Evolutionary conservation across 2,797 vertebrate species (phyloP), one percentile per base, ranked within the genome.

Genomic region (Podarcis siculus): DNA sequence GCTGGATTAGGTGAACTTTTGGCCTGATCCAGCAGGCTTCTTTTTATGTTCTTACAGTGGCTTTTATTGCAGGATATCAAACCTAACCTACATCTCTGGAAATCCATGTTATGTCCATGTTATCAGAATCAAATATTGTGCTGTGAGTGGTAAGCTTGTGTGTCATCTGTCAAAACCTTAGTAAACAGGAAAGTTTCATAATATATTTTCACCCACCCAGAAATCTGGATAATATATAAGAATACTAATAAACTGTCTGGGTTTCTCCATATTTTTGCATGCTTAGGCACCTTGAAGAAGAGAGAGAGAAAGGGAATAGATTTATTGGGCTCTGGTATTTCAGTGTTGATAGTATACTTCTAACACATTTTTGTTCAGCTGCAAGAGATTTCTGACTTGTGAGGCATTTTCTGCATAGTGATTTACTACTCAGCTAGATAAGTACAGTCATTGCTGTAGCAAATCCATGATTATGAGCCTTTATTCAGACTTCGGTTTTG

Each of bases 401-500:
- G 69, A 90, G 13, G 71, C 39, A 17, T 64, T 90, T 92, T 90
- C 83, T 86, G 9, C 45, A 19, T 55, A 67, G 82, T 35, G 73
- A 80, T 89, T 85, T 92, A 86, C 42, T 89, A 90, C 89, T 89
- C 8, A 8, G 21, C 15, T 37, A 86, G 45, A 21, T 87, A 92
- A 89, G 84, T 92, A 92, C 91, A 93, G 37, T 55, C 37, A 35
- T 42, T 92, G 83, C 12, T 92, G 89, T 89, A 92, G 12, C 42
- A 94, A 91, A 91, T 84, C 82, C 64, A 30, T 7, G 4, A 86
- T 91, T 55, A 2, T 85, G 58, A 37, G 6, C 21, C 66, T 92
- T 90, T 91, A 84, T 92, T 91, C 61, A 86, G 86, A 89, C 86
- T 85, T 86, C 73, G 91, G 87, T 93, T 92, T 90, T 89, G 69